These are phyloP conservation scores for Siniperca undulata DNA, from an alignment of 2,797 vertebrate species.

Conservation along the genomic window DNA sequence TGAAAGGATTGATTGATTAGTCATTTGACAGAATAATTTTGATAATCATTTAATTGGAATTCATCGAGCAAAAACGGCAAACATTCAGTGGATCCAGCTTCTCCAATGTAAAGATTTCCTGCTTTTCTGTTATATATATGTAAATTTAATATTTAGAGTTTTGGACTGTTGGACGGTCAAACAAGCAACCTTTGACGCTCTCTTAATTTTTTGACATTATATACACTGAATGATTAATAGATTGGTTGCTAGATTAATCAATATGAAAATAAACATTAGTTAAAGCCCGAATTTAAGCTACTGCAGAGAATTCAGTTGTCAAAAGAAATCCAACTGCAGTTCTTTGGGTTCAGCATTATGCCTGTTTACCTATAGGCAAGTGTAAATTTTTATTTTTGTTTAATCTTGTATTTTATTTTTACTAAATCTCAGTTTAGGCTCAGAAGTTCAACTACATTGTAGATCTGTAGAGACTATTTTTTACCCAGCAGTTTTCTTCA, in stretches of 20 bases:
- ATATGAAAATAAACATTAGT: constrained; percentile 8
- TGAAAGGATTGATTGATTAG: neutral
- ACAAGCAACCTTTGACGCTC: neutral
- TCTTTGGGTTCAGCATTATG: neutral
- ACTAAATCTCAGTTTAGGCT: constrained; percentile 12
- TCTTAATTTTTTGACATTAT: neutral
- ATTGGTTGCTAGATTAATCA: neutral
- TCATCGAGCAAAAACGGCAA: neutral
- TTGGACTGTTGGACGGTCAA: neutral
- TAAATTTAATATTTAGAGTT: neutral
- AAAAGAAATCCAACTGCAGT: neutral
- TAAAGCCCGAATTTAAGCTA: neutral
- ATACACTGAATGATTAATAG: constrained; percentile 3
- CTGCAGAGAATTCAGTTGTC: constrained; percentile 4
- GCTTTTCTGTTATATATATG: neutral
- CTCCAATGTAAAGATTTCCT: neutral
- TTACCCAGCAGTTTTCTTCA: neutral
- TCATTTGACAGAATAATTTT: constrained; percentile 5
- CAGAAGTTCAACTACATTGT: neutral
- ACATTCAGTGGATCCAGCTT: neutral
- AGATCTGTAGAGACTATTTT: neutral
- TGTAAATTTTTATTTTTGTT: neutral
- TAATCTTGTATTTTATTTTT: neutral
- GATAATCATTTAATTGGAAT: neutral
- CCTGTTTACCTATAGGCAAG: neutral